phyloP scores from a whole-genome alignment of 2,888 invertebrate species.

The Bhutanitis thaidina region DNA sequence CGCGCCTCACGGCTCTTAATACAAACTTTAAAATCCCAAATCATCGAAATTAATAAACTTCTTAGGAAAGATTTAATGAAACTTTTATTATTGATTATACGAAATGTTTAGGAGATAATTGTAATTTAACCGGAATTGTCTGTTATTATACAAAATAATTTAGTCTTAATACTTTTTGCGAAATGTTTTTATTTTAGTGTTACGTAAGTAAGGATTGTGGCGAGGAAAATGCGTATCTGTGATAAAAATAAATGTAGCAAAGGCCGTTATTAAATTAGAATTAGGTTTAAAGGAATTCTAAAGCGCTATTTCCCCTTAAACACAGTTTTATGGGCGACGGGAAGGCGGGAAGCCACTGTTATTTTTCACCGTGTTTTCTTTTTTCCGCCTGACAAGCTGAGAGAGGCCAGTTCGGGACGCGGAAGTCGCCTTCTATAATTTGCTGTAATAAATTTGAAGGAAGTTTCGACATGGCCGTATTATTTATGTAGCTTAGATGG shows the following conservation, averaged over 20 bases:
- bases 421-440: constrained; percentile 58
- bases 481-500: constrained; percentile 20
- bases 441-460: constrained; percentile 54
- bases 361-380: constrained; percentile 37
- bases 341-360: constrained; percentile 32
- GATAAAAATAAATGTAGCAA: constrained; percentile 16
- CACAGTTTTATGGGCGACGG: constrained; percentile 23
- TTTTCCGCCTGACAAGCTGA: constrained; percentile 43
- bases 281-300: constrained; percentile 19
- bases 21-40: no score
- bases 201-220: no score
- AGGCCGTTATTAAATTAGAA: constrained; percentile 19
- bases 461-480: constrained; percentile 36
- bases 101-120: no score
- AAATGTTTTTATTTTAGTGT: no score
- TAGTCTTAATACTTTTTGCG: no score
- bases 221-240: neutral
- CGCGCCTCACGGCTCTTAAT: no score
- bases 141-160: no score
- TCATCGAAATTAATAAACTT: no score
- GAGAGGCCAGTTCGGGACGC: constrained; percentile 43
- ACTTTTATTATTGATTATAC: no score
- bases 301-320: constrained; percentile 20
- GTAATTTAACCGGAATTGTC: no score
- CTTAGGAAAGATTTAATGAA: no score